A percentile compares a stretch with the other conserved stretches of the same genome.
Evolutionary conservation across 1,140 invertebrate genomes (phyloP).

Genomic region (Temnothorax nylanderi): DNA sequence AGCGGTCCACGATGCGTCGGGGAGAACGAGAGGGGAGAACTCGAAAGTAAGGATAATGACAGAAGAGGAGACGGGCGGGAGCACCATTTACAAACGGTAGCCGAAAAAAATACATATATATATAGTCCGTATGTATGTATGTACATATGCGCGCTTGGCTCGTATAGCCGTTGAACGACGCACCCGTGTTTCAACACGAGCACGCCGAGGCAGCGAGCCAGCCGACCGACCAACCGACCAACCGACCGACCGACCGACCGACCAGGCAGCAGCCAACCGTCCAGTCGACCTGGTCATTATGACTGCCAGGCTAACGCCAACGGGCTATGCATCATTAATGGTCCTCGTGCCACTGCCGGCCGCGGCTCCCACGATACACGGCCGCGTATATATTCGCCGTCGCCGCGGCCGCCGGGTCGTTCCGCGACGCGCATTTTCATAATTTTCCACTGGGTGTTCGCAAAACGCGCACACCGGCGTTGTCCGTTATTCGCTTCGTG

Average conservation of each 20-base stretch:
- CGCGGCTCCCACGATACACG: constrained; percentile 70
- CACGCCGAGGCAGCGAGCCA: constrained; percentile 46
- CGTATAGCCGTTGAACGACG: constrained; percentile 70
- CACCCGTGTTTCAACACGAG: constrained; percentile 75
- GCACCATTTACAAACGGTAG: constrained; percentile 73
- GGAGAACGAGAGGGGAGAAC: neutral
- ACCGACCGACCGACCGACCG: constrained; percentile 34
- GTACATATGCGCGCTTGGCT: constrained; percentile 20
- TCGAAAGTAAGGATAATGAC: constrained; percentile 79
- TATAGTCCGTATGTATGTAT: neutral
- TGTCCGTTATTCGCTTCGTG: neutral
- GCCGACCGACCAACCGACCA: neutral
- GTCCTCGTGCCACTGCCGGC: constrained; percentile 69
- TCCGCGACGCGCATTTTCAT: constrained; percentile 64
- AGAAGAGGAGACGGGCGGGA: constrained; percentile 65
- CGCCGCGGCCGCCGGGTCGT: constrained; percentile 14
- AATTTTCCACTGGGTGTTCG: constrained; percentile 61
- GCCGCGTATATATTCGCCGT: constrained; percentile 42
- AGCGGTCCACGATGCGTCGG: constrained; percentile 58
- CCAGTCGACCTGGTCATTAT: constrained; percentile 77
- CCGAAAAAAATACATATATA: neutral
- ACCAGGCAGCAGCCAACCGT: constrained; percentile 63
- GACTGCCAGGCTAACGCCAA: constrained; percentile 78
- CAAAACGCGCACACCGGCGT: constrained; percentile 8
- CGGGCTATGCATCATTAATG: constrained; percentile 80